Percentiles rank a stretch among this genome's conserved stretches.
These are phyloP conservation scores for Cydia amplana DNA, from an alignment of 1,140 invertebrate species.

Conservation along the genomic window DNA sequence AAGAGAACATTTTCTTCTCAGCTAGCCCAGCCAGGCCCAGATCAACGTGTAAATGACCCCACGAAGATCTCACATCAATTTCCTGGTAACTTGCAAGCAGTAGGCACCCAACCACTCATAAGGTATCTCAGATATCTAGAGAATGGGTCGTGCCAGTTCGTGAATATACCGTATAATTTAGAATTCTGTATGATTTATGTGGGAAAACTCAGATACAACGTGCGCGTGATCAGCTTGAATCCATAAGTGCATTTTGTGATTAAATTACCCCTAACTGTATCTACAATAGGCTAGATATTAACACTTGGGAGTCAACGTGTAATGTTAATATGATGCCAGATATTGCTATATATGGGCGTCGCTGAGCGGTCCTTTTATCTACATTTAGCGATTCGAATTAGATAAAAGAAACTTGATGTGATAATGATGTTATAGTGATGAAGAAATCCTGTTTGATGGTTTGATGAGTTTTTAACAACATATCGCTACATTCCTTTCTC, in stretches of 20 bases:
- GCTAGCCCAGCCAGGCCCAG: not conserved
- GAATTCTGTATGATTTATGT: conserved; percentile 30
- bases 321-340: not conserved
- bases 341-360: not conserved
- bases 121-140: conserved; percentile 32
- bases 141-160: conserved; percentile 39
- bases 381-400: conserved; percentile 42
- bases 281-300: conserved; percentile 9
- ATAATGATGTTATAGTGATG: conserved; percentile 46
- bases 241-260: conserved; percentile 7
- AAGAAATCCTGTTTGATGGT: conserved; percentile 24
- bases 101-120: conserved; percentile 34
- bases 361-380: conserved; percentile 1
- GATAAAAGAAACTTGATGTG: conserved; percentile 48
- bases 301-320: not conserved
- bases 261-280: conserved; percentile 14
- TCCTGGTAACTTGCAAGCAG: conserved; percentile 38
- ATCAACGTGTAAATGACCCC: conserved; percentile 41
- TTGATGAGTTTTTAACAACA: conserved; percentile 6
- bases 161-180: conserved; percentile 33
- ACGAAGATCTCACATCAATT: conserved; percentile 44
- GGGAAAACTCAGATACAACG: conserved; percentile 16
- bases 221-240: conserved; percentile 10
- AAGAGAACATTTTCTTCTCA: not conserved
- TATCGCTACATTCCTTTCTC: conserved; percentile 17